Conservation (phyloP, 2,888 invertebrate species). For the Melinopterus prodromus region DNA sequence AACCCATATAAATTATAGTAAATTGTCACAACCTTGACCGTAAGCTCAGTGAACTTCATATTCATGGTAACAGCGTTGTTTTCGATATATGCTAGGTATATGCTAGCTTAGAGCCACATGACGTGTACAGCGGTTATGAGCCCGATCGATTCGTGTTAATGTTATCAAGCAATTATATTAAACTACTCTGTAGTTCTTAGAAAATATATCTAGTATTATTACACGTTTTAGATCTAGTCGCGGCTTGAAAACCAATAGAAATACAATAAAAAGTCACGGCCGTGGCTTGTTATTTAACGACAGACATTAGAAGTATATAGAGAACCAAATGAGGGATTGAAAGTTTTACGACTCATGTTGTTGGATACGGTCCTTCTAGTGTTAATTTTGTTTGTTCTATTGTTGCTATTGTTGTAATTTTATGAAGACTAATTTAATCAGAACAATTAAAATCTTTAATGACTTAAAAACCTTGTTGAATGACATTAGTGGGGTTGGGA, state of each 20-base stretch:
- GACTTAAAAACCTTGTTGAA: too few relatives aligned
- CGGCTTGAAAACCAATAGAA: background rate
- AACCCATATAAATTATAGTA: conserved; percentile 4
- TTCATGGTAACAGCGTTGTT: background rate
- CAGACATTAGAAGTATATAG: too few relatives aligned
- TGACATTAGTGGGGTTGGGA: too few relatives aligned
- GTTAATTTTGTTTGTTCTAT: too few relatives aligned
- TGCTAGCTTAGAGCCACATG: background rate
- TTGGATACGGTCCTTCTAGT: too few relatives aligned
- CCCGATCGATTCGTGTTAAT: background rate
- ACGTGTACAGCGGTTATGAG: background rate
- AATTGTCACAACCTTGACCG: conserved; percentile 18
- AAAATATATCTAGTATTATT: background rate
- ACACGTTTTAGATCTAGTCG: background rate
- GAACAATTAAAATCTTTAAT: too few relatives aligned
- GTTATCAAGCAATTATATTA: background rate
- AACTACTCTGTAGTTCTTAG: background rate
- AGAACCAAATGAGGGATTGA: too few relatives aligned
- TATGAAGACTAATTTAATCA: too few relatives aligned
- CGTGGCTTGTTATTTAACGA: too few relatives aligned
- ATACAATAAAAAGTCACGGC: background rate
- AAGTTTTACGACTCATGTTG: too few relatives aligned
- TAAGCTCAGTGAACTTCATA: conserved; percentile 19
- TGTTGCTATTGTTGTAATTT: too few relatives aligned
- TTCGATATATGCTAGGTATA: background rate